These are phyloP conservation scores for Spilosoma lubricipeda DNA, from an alignment of 2,888 invertebrate species.

Conservation along the genomic window DNA sequence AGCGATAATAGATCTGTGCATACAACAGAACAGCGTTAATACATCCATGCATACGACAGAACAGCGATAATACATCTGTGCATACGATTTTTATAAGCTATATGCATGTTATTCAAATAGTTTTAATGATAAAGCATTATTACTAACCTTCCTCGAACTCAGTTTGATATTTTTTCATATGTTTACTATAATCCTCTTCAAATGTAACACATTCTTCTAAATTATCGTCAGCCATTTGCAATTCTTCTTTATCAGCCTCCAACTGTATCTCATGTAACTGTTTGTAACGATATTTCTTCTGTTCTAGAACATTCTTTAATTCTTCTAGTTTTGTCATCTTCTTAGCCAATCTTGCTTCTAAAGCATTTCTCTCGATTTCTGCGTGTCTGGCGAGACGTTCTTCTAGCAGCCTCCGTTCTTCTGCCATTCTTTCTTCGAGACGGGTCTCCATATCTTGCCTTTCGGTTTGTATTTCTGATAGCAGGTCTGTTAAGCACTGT, in stretches of 20 bases:
- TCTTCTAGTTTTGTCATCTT: slow-evolving; percentile 61
- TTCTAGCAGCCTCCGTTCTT: slow-evolving; percentile 66
- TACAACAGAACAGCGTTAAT: no score
- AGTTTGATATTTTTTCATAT: slow-evolving; percentile 66
- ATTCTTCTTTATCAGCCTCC: slow-evolving; percentile 57
- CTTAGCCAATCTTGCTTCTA: slow-evolving; percentile 57
- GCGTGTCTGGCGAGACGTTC: slow-evolving; percentile 66
- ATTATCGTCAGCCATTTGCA: slow-evolving; percentile 62
- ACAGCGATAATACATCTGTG: no score
- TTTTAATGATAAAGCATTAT: not conserved
- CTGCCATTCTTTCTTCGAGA: slow-evolving; percentile 61
- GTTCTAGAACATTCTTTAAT: slow-evolving; percentile 55
- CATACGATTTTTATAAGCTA: no score
- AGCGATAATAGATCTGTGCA: no score
- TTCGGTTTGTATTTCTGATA: slow-evolving; percentile 61
- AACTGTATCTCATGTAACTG: slow-evolving; percentile 55
- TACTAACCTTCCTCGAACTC: slow-evolving; percentile 75
- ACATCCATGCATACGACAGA: no score
- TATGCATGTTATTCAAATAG: not conserved
- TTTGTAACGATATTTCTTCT: slow-evolving; percentile 54
- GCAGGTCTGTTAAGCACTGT: slow-evolving; percentile 54
- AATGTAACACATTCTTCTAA: slow-evolving; percentile 62
- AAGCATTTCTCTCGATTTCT: slow-evolving; percentile 50
- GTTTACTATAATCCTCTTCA: slow-evolving; percentile 52
- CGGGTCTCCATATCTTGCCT: slow-evolving; percentile 53